Evolutionary conservation across 2,113 vertebrate genomes (phyloP), one percentile per base, ranked within the genome.

Genomic region (Larimichthys polyactis): DNA sequence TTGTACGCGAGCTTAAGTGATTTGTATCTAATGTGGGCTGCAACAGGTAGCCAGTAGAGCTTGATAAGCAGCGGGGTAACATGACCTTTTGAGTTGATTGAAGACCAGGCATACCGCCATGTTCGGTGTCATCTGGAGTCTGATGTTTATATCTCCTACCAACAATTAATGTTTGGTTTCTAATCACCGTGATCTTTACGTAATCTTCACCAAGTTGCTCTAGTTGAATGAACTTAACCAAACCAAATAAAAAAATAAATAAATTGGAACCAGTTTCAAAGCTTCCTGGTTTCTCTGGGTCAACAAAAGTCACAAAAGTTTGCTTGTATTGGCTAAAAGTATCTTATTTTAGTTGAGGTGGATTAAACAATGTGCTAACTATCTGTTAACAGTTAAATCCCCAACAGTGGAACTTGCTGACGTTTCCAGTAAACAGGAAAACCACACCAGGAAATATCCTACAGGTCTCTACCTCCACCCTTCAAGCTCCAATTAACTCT

Each of bases 391-490:
- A 2, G 12, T 22, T 51, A 4, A 73, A 75, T 44, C 16, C 73
- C 51, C 62, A 11, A 4, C 49, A 17, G 22, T 29, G 27, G 74
- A 49, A 48, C 5, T 7, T 22, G 40, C 55, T 69, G 62, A 78
- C 4, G 82, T 68, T 46, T 52, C 4, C 19, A 54, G 40, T 78
- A 68, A 79, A 63, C 64, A 71, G 51, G 24, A 58, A 58, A 54
- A 20, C 36, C 14, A n/a, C 4, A 27, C 4, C 32, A 29, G 27
- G n/a, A 59, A 16, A 46, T 44, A 29, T 32, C 48, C 59, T 4
- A 32, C 77, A 75, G 71, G 67, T 57, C 78, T 63, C 80, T 69
- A 69, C 49, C 65, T 20, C 57, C 67, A 11, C 66, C 48, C 68
- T 22, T 71, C 43, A 1, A 40, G 40, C 55, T 22, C 72, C 80